Evolutionary conservation across 1,140 invertebrate species (phyloP), one percentile per base, ranked within the genome.

Genomic region (Drosophila tani): DNA sequence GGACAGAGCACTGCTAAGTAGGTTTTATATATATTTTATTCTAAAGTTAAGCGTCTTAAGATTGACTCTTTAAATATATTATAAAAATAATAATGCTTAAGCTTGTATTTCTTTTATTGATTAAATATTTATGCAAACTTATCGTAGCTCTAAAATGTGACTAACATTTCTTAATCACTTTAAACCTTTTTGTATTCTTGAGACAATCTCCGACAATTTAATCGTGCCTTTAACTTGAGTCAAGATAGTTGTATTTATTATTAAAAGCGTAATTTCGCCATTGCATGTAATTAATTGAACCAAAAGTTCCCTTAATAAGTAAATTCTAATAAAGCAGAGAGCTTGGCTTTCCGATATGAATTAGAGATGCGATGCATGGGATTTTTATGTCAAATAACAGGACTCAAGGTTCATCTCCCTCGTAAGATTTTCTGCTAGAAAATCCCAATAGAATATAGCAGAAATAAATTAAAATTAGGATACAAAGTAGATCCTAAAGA

Each of bases 191-290:
- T 0, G 5, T 40, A 17, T 57, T 41, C 3, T 41, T 12, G 2
- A 21, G 35, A 19, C 8, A 12, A 64, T 15, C 24, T 9, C 14
- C 14, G 11, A 21, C 21, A 41, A 27, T n/a, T 43, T 32, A 9
- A 32, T 60, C 24, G 9, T 6, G 9, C 6, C 63, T 19, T 32
- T 14, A 24, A 62, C 29, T 11, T 27, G 41, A 66, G 56, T 63
- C 57, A 66, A 46, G n/a, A 46, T 7, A 17, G 19, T 40, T 43
- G 27, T 66, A 12, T 38, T n/a, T 66, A 63, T 35, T 7, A 24
- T 21, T 60, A 32, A 24, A 60, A 24, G 24, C 29, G 14, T 35
- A 62, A 65, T 65, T 65, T 65, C 63, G 21, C 2, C 27, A 65
- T 32, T 17, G 3, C 0, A 32, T 32, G 24, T 60, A 60, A 60